Evolutionary conservation across 2,113 vertebrate genomes (phyloP), one percentile per base, ranked within the genome.

Genomic region (Gymnarchus niloticus): DNA sequence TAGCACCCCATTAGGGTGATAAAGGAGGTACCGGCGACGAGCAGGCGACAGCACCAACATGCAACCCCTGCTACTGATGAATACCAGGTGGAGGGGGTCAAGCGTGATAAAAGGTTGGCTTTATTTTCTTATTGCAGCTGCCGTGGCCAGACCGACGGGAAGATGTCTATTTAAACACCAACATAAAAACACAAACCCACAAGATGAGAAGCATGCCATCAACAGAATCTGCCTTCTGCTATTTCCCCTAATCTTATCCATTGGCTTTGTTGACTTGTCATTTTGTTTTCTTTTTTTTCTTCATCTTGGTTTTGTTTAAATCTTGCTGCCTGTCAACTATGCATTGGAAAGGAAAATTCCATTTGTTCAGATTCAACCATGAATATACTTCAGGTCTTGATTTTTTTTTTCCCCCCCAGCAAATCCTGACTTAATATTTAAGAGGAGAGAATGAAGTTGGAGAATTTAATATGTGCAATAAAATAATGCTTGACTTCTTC

Each of bases 1-100:
- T 90, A 95, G 89, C 88, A 93, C 89, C 88, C 92, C 91, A 94
- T 95, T 94, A 90, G 92, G 94, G 94, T 92, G 93, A 94, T 95
- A 94, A 95, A 95, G 90, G 93, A 93, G 88, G 92, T 8, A 85
- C 88, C 93, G 91, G 93, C 91, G 90, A 92, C 93, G 95, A 91
- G 87, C 87, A 89, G 92, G 90, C 89, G 93, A 94, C 92, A 94
- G 90, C 92, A 91, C 92, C 91, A 87, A 89, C 92, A 92, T 88
- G 90, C 91, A 87, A 86, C 87, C 91, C 93, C 77, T 83, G 89
- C 88, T 87, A 87, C 93, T 96, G 95, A 94, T 94, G 94, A 93
- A 94, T 91, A 90, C 92, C 93, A 94, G 93, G 94, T 94, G 92
- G 91, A 93, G 83, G 78, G 86, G 93, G 92, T 93, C 91, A 93